Evolutionary conservation across 2,113 vertebrate genomes (phyloP).

Genomic region (Phrynosoma blainvillii): DNA sequence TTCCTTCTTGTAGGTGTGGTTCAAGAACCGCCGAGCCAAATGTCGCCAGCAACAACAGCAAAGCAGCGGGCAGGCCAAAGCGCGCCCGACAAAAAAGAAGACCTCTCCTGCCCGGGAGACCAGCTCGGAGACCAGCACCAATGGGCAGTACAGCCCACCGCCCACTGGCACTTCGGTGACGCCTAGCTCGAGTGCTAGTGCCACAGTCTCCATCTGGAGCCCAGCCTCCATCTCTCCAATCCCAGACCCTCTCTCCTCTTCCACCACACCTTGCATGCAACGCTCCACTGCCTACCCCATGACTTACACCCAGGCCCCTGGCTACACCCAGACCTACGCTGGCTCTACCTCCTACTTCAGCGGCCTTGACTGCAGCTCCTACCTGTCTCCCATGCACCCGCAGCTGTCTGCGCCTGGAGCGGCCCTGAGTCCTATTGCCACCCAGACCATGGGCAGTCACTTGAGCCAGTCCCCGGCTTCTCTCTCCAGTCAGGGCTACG

Average conservation of each 20-base stretch:
- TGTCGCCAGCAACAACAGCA: constrained; percentile 81
- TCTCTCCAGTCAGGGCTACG: constrained; percentile 83
- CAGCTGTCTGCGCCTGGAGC: constrained; percentile 83
- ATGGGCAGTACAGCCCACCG: constrained; percentile 81
- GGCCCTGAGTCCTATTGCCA: constrained; percentile 83
- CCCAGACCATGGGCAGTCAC: constrained; percentile 82
- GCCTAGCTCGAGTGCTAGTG: constrained; percentile 80
- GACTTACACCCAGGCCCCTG: constrained; percentile 82
- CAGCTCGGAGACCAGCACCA: constrained; percentile 71
- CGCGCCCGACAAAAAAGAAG: constrained; percentile 86
- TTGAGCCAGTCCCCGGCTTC: constrained; percentile 84
- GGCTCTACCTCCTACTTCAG: constrained; percentile 85
- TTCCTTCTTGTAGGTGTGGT: constrained; percentile 79
- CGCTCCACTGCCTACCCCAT: constrained; percentile 79
- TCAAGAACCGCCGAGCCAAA: constrained; percentile 88
- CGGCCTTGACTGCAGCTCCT: constrained; percentile 86
- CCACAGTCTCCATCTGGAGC: constrained; percentile 88
- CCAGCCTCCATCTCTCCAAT: constrained; percentile 87
- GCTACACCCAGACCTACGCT: constrained; percentile 81
- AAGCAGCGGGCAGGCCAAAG: constrained; percentile 84
- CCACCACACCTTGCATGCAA: constrained; percentile 79
- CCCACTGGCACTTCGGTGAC: constrained; percentile 76
- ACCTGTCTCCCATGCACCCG: constrained; percentile 89
- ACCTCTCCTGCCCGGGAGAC: constrained; percentile 78
- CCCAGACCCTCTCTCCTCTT: constrained; percentile 80